Evolutionary conservation across 2,113 vertebrate genomes (phyloP), one percentile per base, ranked within the genome.

Genomic region (Myiozetetes cayanensis): DNA sequence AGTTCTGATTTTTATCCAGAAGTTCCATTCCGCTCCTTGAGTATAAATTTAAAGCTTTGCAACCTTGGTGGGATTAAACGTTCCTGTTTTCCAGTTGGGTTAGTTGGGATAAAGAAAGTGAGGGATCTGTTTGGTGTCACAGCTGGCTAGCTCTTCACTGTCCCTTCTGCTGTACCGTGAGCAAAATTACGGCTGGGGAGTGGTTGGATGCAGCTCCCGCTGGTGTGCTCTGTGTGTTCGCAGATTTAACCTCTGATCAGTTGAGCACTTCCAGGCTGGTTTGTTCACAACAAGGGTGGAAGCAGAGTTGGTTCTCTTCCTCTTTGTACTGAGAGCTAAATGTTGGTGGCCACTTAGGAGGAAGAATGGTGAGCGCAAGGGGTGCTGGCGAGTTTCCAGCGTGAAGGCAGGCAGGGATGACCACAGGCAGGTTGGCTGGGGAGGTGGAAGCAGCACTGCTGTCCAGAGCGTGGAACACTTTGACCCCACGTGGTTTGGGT

Each of bases 201-300:
- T 12, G 2, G 11, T 4, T 85, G 19, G 49, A 2, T 35, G 56
- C 47, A 52, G 5, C 25, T 74, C 9, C 44, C 0, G 0, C 12
- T 37, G 15, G 11, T 12, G 22, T 89, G 58, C 35, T 83, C 33
- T 0, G 0, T 39, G 21, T 25, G 9, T 27, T 10, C 53, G 18
- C 12, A 72, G 58, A 43, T 43, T 23, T 37, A 56, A 50, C 33
- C 44, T 66, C 39, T 59, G 33, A 15, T 27, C 10, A 7, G 23
- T 2, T 63, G 65, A 77, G 50, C 33, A 4, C 31, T 85, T 82
- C 66, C 85, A 67, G 27, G 6, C 44, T 61, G 8, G 6, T 37
- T 47, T 58, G 31, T 65, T 74, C 1, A 5, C 35, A 59, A 1
- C 19, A 68, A 44, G 9, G 0, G 0, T 33, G 28, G 84, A 82